phyloP scores from a whole-genome alignment of 2,888 invertebrate genomes.

The Trissolcus brochymenae region DNA sequence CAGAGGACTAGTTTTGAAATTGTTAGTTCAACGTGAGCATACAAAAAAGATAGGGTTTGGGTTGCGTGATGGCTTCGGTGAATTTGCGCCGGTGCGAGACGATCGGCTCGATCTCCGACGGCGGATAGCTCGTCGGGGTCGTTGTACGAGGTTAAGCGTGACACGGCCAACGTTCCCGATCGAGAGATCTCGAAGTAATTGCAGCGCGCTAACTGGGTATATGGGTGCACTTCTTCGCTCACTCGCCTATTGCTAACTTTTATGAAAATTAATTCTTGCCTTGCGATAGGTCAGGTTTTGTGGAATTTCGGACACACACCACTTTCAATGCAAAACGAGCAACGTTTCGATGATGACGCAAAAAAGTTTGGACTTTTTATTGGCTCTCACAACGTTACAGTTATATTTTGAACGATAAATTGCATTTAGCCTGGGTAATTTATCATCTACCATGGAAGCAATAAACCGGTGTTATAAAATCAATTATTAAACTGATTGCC shows the following conservation, averaged over 20 bases:
- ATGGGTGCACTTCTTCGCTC: constrained; percentile 37
- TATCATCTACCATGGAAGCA: constrained; percentile 23
- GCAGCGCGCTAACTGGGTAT: constrained; percentile 42
- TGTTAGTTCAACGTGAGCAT: constrained; percentile 31
- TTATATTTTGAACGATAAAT: constrained; percentile 27
- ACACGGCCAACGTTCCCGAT: constrained; percentile 52
- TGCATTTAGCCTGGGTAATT: constrained; percentile 18
- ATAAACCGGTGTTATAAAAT: constrained; percentile 39
- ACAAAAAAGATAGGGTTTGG: constrained; percentile 32
- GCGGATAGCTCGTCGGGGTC: constrained; percentile 50
- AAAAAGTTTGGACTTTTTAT: neutral
- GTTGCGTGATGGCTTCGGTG: constrained; percentile 50
- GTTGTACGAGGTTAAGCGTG: constrained; percentile 57
- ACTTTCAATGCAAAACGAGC: neutral
- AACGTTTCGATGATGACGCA: neutral
- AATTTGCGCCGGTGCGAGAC: constrained; percentile 56
- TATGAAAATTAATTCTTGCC: constrained; percentile 15
- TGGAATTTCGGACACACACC: neutral
- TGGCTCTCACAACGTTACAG: constrained; percentile 12
- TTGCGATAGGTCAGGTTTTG: constrained; percentile 22
- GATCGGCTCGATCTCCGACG: constrained; percentile 56
- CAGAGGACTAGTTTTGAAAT: constrained; percentile 9
- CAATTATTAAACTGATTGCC: constrained; percentile 39
- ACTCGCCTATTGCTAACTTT: constrained; percentile 17
- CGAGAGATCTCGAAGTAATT: constrained; percentile 48